These are phyloP conservation scores for Ctenodactylus gundi DNA, from an alignment of 2,113 vertebrate genomes.

Conservation along the genomic window DNA sequence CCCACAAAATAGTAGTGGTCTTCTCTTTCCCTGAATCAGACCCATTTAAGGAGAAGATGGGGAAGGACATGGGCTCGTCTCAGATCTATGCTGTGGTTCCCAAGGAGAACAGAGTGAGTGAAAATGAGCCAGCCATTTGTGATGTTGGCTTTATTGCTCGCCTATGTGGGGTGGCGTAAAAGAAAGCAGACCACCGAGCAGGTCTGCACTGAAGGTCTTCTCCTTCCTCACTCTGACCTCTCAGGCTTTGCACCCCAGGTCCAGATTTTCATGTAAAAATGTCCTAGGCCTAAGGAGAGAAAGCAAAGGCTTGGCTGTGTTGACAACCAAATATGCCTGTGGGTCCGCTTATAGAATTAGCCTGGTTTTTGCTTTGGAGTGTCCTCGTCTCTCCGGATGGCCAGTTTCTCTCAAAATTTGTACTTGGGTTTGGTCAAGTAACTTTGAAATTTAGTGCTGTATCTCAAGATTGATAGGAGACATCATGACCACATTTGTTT, in stretches of 20 bases:
- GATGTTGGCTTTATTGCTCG: neutral
- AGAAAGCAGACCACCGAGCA: neutral
- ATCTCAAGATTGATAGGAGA: conserved; percentile 15
- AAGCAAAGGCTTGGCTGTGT: neutral
- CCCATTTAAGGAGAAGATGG: neutral
- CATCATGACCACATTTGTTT: conserved; percentile 31
- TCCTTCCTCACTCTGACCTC: neutral
- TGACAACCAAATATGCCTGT: neutral
- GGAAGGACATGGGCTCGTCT: neutral
- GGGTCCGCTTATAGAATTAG: neutral
- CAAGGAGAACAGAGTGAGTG: neutral
- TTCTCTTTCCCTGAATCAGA: neutral
- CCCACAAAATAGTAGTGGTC: neutral
- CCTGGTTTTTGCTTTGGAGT: neutral
- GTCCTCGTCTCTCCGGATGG: conserved; percentile 33
- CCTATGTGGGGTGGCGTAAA: neutral
- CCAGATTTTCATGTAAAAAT: neutral
- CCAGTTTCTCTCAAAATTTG: conserved; percentile 13
- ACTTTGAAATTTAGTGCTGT: neutral
- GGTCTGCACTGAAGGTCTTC: accelerated
- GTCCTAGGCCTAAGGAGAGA: neutral
- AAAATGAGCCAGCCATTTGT: neutral
- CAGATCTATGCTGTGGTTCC: neutral
- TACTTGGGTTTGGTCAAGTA: conserved; percentile 44
- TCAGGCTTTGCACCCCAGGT: accelerated